A percentile compares a stretch with the other conserved stretches of the same genome.
phyloP scores from a whole-genome alignment of 2,888 invertebrate species.

The Monochamus alternatus region DNA sequence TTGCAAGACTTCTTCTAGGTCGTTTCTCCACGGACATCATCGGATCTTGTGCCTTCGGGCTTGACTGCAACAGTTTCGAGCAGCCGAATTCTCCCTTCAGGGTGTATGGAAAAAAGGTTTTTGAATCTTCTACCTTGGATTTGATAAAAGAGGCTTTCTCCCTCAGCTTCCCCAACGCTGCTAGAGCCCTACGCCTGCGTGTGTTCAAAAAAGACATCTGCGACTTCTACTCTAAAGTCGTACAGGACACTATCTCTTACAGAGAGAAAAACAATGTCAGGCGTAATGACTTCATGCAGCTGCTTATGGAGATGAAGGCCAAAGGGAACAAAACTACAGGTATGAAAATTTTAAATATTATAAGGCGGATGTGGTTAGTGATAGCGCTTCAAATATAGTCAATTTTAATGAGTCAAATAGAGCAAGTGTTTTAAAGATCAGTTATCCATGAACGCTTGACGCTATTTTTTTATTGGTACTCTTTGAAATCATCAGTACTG shows the following conservation, averaged over 20 bases:
- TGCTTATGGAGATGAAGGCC: constrained; percentile 41
- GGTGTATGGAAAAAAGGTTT: constrained; percentile 47
- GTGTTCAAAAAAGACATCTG: constrained; percentile 53
- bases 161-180: constrained; percentile 44
- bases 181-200: constrained; percentile 49
- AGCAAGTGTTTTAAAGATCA: too few species aligned
- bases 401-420: too few species aligned
- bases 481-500: too few species aligned
- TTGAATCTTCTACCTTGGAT: constrained; percentile 18
- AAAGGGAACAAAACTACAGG: neutral
- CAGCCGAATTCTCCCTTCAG: constrained; percentile 71
- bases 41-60: constrained; percentile 73
- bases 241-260: constrained; percentile 51
- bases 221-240: constrained; percentile 70
- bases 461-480: too few species aligned
- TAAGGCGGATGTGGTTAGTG: too few species aligned
- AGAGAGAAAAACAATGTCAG: constrained; percentile 40
- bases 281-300: constrained; percentile 41
- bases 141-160: constrained; percentile 31
- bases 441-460: too few species aligned
- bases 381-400: too few species aligned
- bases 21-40: constrained; percentile 17
- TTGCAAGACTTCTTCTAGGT: neutral
- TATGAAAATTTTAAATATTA: neutral
- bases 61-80: constrained; percentile 74